These are phyloP conservation scores for Atta cephalotes DNA, from an alignment of 1,140 invertebrate genomes.

Conservation along the genomic window DNA sequence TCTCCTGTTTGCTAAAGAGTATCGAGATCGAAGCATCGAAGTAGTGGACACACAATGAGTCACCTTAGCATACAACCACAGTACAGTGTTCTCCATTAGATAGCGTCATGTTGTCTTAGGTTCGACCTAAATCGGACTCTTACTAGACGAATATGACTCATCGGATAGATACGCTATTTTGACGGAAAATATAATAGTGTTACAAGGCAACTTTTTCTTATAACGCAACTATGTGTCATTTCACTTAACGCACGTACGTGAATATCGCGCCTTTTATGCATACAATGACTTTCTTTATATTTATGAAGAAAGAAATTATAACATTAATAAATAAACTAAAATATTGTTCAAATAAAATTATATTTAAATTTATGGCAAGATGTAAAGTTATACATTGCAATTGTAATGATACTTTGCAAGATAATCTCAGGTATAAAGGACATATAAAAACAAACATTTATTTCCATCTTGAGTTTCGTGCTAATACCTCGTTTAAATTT, in stretches of 20 bases:
- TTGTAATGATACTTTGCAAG: neutral
- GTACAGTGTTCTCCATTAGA: conserved; percentile 73
- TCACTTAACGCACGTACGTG: conserved; percentile 19
- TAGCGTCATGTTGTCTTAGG: conserved; percentile 73
- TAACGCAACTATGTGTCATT: conserved; percentile 33
- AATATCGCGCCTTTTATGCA: neutral
- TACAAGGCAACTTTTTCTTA: neutral
- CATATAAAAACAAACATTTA: neutral
- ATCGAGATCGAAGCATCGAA: conserved; percentile 62
- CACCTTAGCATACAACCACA: conserved; percentile 74
- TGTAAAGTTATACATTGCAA: neutral
- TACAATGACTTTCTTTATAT: neutral
- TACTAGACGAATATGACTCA: conserved; percentile 66
- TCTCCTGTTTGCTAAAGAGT: conserved; percentile 65
- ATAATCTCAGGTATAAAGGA: neutral
- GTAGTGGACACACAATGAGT: conserved; percentile 70
- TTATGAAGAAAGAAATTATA: neutral
- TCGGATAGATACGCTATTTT: conserved; percentile 62
- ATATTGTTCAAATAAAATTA: neutral
- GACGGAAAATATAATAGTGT: conserved; percentile 69
- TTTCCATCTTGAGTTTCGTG: neutral
- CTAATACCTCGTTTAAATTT: conserved; percentile 8
- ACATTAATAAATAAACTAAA: neutral
- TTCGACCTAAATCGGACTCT: conserved; percentile 66
- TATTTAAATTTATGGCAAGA: conserved; percentile 1